These are phyloP conservation scores for Ramphastos sulfuratus DNA, from an alignment of 2,113 vertebrate species.

Conservation along the genomic window DNA sequence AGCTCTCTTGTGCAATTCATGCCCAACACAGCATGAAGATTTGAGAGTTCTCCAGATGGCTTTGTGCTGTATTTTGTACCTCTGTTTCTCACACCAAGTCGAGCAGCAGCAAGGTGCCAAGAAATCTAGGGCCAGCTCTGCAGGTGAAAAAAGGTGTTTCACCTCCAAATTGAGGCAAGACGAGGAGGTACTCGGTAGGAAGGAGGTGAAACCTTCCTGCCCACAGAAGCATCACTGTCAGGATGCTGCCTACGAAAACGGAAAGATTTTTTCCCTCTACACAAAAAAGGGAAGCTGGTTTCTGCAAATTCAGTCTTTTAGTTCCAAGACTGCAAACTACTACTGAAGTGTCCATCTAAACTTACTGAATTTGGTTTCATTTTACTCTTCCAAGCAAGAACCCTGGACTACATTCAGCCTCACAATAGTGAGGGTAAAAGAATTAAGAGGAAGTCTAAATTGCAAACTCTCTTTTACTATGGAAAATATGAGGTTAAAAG, in stretches of 20 bases:
- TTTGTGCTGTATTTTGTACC: background rate
- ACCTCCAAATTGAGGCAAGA: background rate
- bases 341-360: background rate
- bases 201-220: background rate
- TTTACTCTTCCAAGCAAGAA: background rate
- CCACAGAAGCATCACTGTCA: background rate
- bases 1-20: background rate
- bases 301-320: background rate
- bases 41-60: background rate
- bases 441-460: background rate
- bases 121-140: background rate
- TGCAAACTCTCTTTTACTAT: background rate
- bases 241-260: background rate
- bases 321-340: background rate
- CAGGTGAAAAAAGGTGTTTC: background rate
- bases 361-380: background rate
- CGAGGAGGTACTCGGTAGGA: accelerated
- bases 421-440: background rate
- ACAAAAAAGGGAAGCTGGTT: background rate
- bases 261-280: background rate
- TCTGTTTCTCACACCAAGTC: background rate
- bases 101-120: background rate
- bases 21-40: accelerated
- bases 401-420: background rate
- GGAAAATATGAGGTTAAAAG: background rate